Base-by-base conservation (phyloP, 2,113 vertebrate genomes). In the Butorides virescens region DNA sequence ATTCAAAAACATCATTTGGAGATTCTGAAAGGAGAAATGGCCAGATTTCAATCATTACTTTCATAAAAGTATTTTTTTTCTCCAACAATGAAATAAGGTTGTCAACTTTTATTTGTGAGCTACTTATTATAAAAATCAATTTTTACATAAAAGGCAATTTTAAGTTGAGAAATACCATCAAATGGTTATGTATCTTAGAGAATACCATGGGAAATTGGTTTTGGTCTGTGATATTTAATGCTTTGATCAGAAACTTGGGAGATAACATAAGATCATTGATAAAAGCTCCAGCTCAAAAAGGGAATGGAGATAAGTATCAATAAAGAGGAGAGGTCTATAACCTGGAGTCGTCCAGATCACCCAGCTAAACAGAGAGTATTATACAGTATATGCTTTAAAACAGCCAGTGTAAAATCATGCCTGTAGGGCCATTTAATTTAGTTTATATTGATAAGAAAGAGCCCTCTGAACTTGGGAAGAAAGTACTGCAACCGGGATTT, bases 61-160 rank as follows among this genome's bases (percentile, higher is more conserved):
- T 59, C 30, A 67, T 63, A 26, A 70, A 74, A 80, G 25, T 39
- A 23, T 5, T 25, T 11, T 11, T 47, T 82, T 50, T 18, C 49
- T 23, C 8, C 32, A 65, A 37, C 27, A 61, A 9, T n/a, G 42
- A n/a, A 84, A 81, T 68, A 56, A 75, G 16, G 22, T 68, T 93
- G 72, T 88, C 82, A 86, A 34, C 4, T 95, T 86, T 94, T 81
- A 94, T 86, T 77, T 93, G 68, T 59, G 39, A 91, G 7, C 14
- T 65, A 47, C 26, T 44, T 95, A 36, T 71, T 62, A 47, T 23
- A 83, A 52, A 88, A 92, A 87, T 72, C 42, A 67, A 86, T 86
- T 88, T 93, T 88, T 93, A 84, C 68, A 83, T 89, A 87, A 92
- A 84, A 75, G 29, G 10, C 80, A 92, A 87, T 81, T 89, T 91